Conservation (phyloP, 2,113 vertebrate genomes). For the Rhineura floridana region DNA sequence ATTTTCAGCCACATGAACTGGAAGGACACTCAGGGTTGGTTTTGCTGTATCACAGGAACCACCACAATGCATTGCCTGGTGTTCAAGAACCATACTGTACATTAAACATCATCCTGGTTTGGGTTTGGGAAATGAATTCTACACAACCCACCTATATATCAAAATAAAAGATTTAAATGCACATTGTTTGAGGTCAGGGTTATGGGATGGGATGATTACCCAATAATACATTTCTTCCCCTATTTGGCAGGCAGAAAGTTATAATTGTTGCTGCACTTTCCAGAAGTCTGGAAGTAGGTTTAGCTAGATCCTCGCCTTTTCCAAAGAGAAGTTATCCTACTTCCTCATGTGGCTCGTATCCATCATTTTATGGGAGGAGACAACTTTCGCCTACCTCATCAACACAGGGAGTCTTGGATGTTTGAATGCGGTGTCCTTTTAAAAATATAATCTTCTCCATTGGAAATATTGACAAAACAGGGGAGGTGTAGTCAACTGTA, state of each 20-base stretch:
- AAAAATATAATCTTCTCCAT: not conserved
- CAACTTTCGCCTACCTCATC: not conserved
- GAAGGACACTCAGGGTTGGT: not conserved
- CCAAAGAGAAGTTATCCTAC: not conserved
- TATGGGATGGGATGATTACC: accelerated
- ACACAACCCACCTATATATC: too few species aligned
- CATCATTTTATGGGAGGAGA: not conserved
- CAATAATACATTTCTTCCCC: not conserved
- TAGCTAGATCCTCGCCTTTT: not conserved
- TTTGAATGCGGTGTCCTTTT: not conserved
- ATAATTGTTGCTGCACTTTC: accelerated
- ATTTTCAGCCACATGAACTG: not conserved
- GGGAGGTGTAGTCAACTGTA: not conserved
- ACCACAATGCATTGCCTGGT: not conserved
- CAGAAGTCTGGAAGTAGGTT: not conserved
- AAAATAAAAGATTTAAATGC: not conserved
- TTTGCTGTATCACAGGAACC: not conserved
- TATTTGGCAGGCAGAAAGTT: accelerated
- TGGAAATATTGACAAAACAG: not conserved
- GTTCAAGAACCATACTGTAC: not conserved
- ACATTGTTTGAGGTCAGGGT: conserved; percentile 30
- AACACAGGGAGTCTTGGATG: accelerated
- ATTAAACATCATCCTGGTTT: not conserved
- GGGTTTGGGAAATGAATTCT: not conserved
- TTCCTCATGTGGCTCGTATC: not conserved